Evolutionary conservation across 2,113 vertebrate genomes (phyloP), one percentile per base, ranked within the genome.

Genomic region (Caretta caretta): DNA sequence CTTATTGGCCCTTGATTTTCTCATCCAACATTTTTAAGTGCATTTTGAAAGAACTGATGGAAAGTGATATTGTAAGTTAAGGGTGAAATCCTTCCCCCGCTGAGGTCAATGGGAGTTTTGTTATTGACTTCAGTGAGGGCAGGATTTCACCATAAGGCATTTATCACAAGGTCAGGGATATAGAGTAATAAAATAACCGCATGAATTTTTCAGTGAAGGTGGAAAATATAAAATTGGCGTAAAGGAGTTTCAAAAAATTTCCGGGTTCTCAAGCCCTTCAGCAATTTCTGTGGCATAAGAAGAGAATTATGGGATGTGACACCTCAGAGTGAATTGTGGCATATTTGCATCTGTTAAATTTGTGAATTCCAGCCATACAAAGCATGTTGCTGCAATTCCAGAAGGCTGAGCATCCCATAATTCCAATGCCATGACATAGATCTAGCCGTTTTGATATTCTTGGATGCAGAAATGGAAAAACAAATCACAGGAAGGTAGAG

Each of bases 291-390:
- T 93, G 59, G 90, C 69, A 96, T 90, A 29, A 93, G 51, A 80
- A 92, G 92, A 94, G n/a, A 94, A 96, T 90, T 91, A 83, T 27
- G 57, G 35, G 72, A 94, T 81, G 57, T 96, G 62, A 93, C 75
- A 93, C 24, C 89, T 93, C 8, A 82, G 76, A 95, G 69, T 76
- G 76, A 96, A 87, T 59, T 92, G 51, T 89, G 59, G 48, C 42
- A 86, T 87, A 94, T 84, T 84, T 92, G 92, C 38, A 80, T 93
- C 57, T 57, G 57, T 76, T 90, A 83, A 94, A 93, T 46, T 89
- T 82, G 78, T 90, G 84, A 87, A 94, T 96, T 92, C 84, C 80
- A 95, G 51, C 4, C 48, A 9, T 83, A 84, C 3, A 72, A 49
- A 89, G 49, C 5, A 88, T 8, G 76, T 82, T 46, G 42, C 75